phyloP scores from a whole-genome alignment of 53 echinoderm and acorn worm species.

The Patiria pectinifera region DNA sequence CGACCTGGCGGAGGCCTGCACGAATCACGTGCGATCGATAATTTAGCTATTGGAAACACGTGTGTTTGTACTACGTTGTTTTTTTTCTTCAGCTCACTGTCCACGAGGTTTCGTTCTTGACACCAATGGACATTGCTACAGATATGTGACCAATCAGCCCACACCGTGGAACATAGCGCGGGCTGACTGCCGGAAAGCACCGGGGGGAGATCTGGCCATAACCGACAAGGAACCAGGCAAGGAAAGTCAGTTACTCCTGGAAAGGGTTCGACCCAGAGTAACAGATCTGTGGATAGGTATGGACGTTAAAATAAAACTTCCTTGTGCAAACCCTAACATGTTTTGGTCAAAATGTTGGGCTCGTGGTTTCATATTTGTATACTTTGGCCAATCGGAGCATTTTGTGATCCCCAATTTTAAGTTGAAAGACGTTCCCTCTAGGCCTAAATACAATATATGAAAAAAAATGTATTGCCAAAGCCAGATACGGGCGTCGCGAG shows the following conservation, averaged over 20 bases:
- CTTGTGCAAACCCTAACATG: too few relatives aligned
- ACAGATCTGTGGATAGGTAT: constrained; percentile 62
- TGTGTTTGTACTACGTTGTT: neutral
- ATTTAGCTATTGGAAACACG: neutral
- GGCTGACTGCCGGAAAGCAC: constrained; percentile 49
- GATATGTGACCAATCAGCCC: constrained; percentile 44
- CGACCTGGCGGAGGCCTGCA: too few relatives aligned
- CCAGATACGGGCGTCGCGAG: too few relatives aligned
- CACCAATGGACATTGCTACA: constrained; percentile 52
- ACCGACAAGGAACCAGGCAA: constrained; percentile 46
- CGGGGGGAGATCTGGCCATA: constrained; percentile 65
- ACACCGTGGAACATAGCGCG: constrained; percentile 51
- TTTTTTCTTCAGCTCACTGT: constrained; percentile 61
- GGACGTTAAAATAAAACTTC: neutral
- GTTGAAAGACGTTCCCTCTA: too few relatives aligned
- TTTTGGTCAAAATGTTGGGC: too few relatives aligned
- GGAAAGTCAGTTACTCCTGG: constrained; percentile 54
- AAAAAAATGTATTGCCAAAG: too few relatives aligned
- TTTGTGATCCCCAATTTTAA: too few relatives aligned
- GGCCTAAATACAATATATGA: too few relatives aligned
- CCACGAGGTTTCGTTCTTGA: constrained; percentile 53
- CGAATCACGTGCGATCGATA: too few relatives aligned
- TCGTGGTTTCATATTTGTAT: too few relatives aligned
- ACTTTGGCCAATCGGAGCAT: too few relatives aligned
- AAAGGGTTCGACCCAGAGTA: constrained; percentile 32